Base-by-base conservation (phyloP, 2,113 vertebrate species). In the Corythornis madagascariensis region DNA sequence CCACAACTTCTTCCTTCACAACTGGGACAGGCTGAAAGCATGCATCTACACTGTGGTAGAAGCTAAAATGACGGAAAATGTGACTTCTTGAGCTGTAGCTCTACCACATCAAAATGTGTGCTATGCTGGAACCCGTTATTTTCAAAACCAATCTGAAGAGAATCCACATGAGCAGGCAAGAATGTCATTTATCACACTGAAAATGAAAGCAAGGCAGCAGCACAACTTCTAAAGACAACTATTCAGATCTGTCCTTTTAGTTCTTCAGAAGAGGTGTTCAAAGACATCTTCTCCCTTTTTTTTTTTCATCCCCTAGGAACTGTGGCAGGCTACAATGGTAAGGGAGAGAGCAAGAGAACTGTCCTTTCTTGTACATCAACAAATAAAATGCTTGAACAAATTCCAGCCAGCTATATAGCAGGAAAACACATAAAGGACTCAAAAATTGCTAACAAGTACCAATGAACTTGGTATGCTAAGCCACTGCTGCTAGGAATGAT, bases 31-130 rank as follows among this genome's bases (percentile, higher is more conserved):
- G 17, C 48, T 63, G n/a, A 26, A 11, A 66, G 22, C 22, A 35
- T 0, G 10, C 3, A 64, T 6, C 4, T 55, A 17, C 1, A 1
- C 21, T 67, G 20, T 6, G 19, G 19, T 3, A 13, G 48, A 21
- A 84, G 43, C 38, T 40, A 42, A 22, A n/a, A 43, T 6, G 17
- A 73, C 4, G 29, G 35, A 7, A 43, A 88, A 40, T 5, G 6
- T 40, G 43, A 48, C 13, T 57, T 67, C 24, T 57, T 40, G 55
- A 94, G 63, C 35, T 63, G 50, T 7, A 80, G 26, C 33, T 86
- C 52, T 59, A 9, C 5, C 19, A 20, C 28, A 56, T 64, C 42
- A 38, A 59, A 88, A 73, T 1, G 0, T 8, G 13, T 11, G 40
- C 52, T 42, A 45, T 0, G 0, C 16, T 29, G 31, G 52, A 81